A percentile compares a stretch with the other conserved stretches of the same genome.
Evolutionary conservation across 2,888 invertebrate species (phyloP).

Genomic region (Drosophila nr. perissopoda): DNA sequence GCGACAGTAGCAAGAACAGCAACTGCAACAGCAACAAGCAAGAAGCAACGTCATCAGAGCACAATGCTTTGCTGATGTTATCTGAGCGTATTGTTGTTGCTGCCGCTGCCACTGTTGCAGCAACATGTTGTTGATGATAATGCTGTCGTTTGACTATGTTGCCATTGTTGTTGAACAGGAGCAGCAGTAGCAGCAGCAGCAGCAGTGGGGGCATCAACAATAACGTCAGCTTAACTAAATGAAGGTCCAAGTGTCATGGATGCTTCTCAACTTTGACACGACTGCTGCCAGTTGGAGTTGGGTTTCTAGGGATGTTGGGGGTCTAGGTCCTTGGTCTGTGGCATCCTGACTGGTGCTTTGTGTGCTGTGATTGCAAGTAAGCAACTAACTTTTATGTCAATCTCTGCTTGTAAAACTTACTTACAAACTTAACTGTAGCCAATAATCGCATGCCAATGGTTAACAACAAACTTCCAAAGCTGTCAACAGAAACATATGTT

Average conservation of each 20-base stretch:
- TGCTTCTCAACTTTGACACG: conserved; percentile 66
- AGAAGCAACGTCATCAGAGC: conserved; percentile 46
- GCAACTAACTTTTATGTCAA: conserved; percentile 66
- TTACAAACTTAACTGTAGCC: conserved; percentile 53
- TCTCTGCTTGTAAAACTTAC: conserved; percentile 62
- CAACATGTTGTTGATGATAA: conserved; percentile 77
- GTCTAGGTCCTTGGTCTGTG: conserved; percentile 7
- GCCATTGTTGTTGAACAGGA: conserved; percentile 57
- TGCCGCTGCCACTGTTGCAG: conserved; percentile 53
- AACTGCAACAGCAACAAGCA: conserved; percentile 20
- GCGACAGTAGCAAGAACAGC: conserved; percentile 19
- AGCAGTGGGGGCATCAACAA: conserved; percentile 42
- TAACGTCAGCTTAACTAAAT: conserved; percentile 76
- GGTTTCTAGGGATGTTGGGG: background rate
- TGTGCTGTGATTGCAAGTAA: conserved; percentile 51
- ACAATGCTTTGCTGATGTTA: conserved; percentile 67
- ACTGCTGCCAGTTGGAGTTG: conserved; percentile 13
- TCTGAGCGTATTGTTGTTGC: conserved; percentile 58
- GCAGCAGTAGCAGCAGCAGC: conserved; percentile 11
- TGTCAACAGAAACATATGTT: conserved; percentile 11
- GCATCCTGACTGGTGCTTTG: conserved; percentile 31
- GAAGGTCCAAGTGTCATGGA: conserved; percentile 74
- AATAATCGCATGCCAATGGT: conserved; percentile 58
- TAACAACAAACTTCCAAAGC: conserved; percentile 32
- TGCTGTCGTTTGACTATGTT: conserved; percentile 68